These are phyloP conservation scores for Sycophila texana DNA, from an alignment of 2,888 invertebrate species.

Conservation along the genomic window DNA sequence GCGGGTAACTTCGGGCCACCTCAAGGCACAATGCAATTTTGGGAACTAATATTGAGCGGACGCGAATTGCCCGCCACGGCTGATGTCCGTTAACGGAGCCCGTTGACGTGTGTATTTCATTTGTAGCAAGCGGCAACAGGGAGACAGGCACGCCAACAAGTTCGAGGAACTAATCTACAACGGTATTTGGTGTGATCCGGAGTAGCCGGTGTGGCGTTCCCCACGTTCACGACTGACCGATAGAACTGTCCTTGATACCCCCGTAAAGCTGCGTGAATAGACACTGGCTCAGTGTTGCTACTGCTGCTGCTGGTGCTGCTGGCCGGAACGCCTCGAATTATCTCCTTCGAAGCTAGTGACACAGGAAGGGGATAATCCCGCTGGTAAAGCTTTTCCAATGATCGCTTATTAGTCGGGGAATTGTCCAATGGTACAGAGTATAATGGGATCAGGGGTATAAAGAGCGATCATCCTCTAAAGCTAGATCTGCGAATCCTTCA, in stretches of 20 bases:
- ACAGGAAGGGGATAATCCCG: conserved; percentile 29
- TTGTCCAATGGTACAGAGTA: background rate
- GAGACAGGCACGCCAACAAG: conserved; percentile 14
- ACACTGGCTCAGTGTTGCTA: conserved; percentile 23
- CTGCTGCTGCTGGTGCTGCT: too few species aligned
- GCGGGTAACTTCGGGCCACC: background rate
- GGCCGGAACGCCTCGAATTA: conserved; percentile 18
- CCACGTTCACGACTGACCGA: background rate
- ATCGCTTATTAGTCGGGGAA: conserved; percentile 16
- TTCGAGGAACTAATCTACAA: conserved; percentile 61
- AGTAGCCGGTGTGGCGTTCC: background rate
- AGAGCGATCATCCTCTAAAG: too few species aligned
- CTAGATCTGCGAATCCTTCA: too few species aligned
- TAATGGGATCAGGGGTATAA: background rate
- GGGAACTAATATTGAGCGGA: conserved; percentile 45
- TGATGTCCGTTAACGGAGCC: background rate
- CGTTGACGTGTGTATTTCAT: conserved; percentile 43
- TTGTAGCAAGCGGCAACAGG: conserved; percentile 19
- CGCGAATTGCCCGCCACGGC: too few species aligned
- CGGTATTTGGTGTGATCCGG: conserved; percentile 55
- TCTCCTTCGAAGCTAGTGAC: conserved; percentile 35
- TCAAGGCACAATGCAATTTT: conserved; percentile 42
- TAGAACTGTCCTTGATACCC: conserved; percentile 20
- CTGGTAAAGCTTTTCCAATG: background rate
- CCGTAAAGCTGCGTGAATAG: conserved; percentile 43